Conservation (phyloP, 2,113 vertebrate species). For the Theristicus caerulescens region DNA sequence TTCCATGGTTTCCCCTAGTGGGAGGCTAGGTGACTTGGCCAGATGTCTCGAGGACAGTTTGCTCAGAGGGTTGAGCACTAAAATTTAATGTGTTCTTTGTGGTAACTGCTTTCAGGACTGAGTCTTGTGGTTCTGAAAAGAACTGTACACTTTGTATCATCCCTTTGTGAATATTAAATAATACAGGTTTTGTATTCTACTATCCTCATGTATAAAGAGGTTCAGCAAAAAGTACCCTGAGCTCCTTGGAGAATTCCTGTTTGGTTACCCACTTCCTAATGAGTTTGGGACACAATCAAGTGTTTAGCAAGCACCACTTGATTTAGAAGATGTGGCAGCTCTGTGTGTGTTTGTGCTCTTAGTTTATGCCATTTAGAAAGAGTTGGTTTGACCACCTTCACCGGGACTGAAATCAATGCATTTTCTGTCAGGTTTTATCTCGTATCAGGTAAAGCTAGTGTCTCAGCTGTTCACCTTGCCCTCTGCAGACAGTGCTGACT, state of each 20-base stretch:
- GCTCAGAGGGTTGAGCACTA: neutral
- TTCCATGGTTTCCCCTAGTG: neutral
- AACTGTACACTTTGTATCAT: neutral
- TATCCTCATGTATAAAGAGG: neutral
- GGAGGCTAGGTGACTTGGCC: neutral
- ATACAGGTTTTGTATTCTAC: fast-evolving
- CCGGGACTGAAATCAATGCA: neutral
- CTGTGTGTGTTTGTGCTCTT: neutral
- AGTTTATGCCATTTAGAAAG: neutral
- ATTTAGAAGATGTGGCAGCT: neutral
- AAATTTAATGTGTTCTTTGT: neutral
- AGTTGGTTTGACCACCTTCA: neutral
- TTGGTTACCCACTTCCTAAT: neutral
- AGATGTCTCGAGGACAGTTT: neutral
- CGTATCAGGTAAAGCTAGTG: neutral
- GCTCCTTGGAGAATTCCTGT: neutral
- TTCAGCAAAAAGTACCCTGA: neutral
- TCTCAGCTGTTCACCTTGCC: neutral
- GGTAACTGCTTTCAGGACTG: neutral
- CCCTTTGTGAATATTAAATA: neutral
- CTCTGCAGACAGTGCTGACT: neutral
- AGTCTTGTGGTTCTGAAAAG: neutral
- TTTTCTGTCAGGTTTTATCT: neutral
- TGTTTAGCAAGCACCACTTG: neutral
- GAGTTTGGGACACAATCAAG: neutral